Evolutionary conservation across 2,888 invertebrate genomes (phyloP), one percentile per base, ranked within the genome.

Genomic region (Orchesella flavescens): DNA sequence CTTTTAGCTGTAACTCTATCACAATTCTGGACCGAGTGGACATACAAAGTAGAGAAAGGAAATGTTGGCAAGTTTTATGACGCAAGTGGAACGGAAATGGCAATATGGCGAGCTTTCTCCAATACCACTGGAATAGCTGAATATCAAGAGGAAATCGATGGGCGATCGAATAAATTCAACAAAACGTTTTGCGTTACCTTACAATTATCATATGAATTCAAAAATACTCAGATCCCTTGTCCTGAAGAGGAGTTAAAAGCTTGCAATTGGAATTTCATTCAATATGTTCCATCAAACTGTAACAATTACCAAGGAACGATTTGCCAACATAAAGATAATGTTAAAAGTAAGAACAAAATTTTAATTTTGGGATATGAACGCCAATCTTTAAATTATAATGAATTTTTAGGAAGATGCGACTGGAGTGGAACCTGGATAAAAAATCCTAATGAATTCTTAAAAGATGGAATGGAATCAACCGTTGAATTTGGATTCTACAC

Each of bases 301-400:
- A 19, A 59, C 19, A 59, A 59, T 19, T 59, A 59, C 17, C 59
- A 59, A 19, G 59, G 59, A 59, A 19, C 59, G 19, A 59, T 19
- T 17, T 59, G 59, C 19, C 59, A 59, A 21, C 59, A 59, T 19
- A 19, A 5, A 13, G 21, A 59, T 9, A 17, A 1, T 3, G 21
- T 34, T 34, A 34, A 34, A 34, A 2, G 34, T 34, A n/a, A n/a
- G n/a, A n/a, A n/a, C n/a, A n/a, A n/a, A n/a, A n/a, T n/a, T n/a
- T n/a, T n/a, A n/a, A n/a, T n/a, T n/a, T n/a, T n/a, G n/a, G n/a
- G n/a, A n/a, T n/a, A n/a, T n/a, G n/a, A n/a, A n/a, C n/a, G n/a
- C n/a, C n/a, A 34, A 34, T 34, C 34, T 4, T 34, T 34, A 34
- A 34, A 34, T 34, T 34, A 34, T 34, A 4, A 4, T 7, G 7